Percentiles rank a stretch among this genome's conserved stretches.
These are phyloP conservation scores for Lepidurus packardi DNA, from an alignment of 1,140 invertebrate genomes.

Conservation along the genomic window DNA sequence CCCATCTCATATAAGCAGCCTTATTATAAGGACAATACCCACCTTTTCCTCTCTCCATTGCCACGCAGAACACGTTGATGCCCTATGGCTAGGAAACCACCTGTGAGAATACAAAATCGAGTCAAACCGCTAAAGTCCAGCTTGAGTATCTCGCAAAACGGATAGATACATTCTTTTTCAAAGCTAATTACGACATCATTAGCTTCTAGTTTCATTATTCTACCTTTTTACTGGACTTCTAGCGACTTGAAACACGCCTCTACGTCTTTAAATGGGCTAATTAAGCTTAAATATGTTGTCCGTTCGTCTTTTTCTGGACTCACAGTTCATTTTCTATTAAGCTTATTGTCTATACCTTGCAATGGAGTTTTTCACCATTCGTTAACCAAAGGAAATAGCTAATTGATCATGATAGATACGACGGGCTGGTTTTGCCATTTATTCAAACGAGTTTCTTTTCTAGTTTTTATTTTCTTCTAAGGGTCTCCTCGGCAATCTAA, in stretches of 20 bases:
- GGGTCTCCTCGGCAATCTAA: not conserved
- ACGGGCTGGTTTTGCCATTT: not conserved
- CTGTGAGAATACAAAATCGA: slow-evolving; percentile 1
- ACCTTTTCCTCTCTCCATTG: slow-evolving; percentile 6
- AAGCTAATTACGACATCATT: too few relatives aligned
- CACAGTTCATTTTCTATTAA: not conserved
- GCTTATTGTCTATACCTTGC: not conserved
- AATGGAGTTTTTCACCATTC: not conserved
- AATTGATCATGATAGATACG: not conserved
- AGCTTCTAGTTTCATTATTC: too few relatives aligned
- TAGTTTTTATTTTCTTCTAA: not conserved
- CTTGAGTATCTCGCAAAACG: not conserved
- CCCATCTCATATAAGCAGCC: not conserved
- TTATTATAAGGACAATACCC: not conserved
- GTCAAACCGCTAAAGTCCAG: not conserved
- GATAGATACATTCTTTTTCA: too few relatives aligned
- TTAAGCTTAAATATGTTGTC: too few relatives aligned
- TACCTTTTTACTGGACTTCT: too few relatives aligned
- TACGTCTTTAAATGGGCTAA: too few relatives aligned
- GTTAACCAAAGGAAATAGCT: slow-evolving; percentile 1
- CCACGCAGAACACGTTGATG: not conserved
- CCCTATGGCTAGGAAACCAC: not conserved
- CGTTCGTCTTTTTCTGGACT: too few relatives aligned
- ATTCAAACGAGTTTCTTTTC: not conserved
- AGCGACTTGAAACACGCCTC: too few relatives aligned